Evolutionary conservation across 1,140 invertebrate species (phyloP), one percentile per base, ranked within the genome.

Genomic region (Cyclargus thomasi): DNA sequence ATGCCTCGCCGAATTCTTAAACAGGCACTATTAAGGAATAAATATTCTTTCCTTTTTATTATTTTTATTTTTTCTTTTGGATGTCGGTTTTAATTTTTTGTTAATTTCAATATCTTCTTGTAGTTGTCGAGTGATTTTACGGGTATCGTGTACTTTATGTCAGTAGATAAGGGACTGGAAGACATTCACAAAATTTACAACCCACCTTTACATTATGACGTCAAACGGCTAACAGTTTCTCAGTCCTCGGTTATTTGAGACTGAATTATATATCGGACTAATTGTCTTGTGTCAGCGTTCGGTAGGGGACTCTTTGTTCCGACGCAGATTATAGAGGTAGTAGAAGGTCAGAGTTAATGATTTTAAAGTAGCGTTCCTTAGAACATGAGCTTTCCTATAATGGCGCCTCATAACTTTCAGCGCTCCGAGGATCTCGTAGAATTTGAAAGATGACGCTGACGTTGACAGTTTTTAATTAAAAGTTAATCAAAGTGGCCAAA

Each of bases 341-440:
- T 4, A 4, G 39, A 2, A 47, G 39, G 39, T 14, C 39, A 47
- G 10, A 7, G 5, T 47, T 47, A 47, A 47, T 47, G 39, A 47
- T 47, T 47, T 47, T 47, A 47, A 47, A 47, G 39, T 47, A 47
- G 39, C 39, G 39, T 47, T 47, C 14, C 39, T 47, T 47, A 47
- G 14, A 47, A 47, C 39, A 47, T 47, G 39, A 47, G 39, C 39
- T 16, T 47, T 11, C 14, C 39, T 47, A 47, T 39, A 39, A 39
- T 47, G 39, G 14, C 39, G 10, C 39, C 39, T 47, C 39, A 47
- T 47, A 47, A 47, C 39, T 47, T 47, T 47, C 10, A 47, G 14
- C 39, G 14, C 39, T 29, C 39, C 39, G 39, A 47, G 39, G 11
- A 16, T 35, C 29, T 35, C 8, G 29, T 29, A 29, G 10, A 47